These are phyloP conservation scores for Channa striata DNA, from an alignment of 2,797 vertebrate species.

Conservation along the genomic window DNA sequence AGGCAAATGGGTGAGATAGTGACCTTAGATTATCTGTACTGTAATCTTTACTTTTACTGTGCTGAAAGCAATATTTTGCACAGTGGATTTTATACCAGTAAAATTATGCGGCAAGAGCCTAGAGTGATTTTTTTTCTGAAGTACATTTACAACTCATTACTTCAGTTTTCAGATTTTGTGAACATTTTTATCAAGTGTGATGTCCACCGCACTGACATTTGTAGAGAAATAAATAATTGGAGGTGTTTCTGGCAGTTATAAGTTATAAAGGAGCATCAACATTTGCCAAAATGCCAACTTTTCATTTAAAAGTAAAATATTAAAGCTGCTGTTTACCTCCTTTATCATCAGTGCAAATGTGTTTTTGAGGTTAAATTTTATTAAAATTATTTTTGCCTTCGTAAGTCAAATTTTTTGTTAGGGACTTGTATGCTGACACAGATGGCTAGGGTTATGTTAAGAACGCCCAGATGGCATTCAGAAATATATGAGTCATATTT, in stretches of 20 bases:
- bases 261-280: neutral
- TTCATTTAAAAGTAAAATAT: conserved; percentile 4
- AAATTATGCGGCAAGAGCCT: conserved; percentile 5
- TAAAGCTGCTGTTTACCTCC: conserved; percentile 11
- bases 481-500: conserved; percentile 70
- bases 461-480: conserved; percentile 70
- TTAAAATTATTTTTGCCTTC: conserved; percentile 30
- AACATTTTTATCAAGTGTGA: neutral
- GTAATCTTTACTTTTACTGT: conserved; percentile 37
- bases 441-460: conserved; percentile 73
- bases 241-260: neutral
- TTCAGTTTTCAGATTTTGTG: neutral
- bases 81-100: neutral
- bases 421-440: conserved; percentile 65
- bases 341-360: neutral
- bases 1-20: conserved; percentile 39
- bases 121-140: neutral
- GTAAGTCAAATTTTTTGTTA: conserved; percentile 48
- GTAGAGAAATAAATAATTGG: neutral
- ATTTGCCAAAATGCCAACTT: neutral
- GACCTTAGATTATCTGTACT: conserved; percentile 48
- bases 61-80: neutral
- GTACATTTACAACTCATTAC: neutral
- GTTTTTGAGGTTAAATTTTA: conserved; percentile 20
- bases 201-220: neutral